A percentile compares a stretch with the other conserved stretches of the same genome.
phyloP scores from a whole-genome alignment of 2,888 invertebrate genomes.

The Caenorhabditis sp. region DNA sequence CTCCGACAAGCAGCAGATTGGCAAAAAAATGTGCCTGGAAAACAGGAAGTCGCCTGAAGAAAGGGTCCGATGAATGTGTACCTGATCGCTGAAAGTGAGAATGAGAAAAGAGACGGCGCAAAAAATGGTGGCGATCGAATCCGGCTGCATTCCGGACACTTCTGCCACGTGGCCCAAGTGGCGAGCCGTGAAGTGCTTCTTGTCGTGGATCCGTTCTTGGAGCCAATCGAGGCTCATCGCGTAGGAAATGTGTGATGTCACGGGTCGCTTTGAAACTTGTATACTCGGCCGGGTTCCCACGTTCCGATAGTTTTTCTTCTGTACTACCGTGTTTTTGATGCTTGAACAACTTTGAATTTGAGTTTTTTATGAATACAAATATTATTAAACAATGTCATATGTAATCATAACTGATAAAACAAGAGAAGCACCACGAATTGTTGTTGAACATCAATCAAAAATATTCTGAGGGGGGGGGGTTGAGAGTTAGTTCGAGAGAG shows the following conservation, averaged over 20 bases:
- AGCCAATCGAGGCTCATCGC: slow-evolving; percentile 9
- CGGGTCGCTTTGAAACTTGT: too few relatives aligned
- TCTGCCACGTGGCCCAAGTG: slow-evolving; percentile 19
- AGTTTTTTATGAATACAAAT: too few relatives aligned
- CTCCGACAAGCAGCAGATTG: slow-evolving; percentile 47
- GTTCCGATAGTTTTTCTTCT: background rate
- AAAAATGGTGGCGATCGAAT: background rate
- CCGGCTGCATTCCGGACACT: slow-evolving; percentile 17
- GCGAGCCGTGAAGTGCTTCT: slow-evolving; percentile 49
- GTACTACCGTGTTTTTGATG: too few relatives aligned
- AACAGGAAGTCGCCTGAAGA: slow-evolving; percentile 12
- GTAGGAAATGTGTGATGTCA: background rate
- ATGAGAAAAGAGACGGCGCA: background rate
- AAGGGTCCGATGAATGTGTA: background rate
- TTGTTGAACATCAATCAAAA: slow-evolving; percentile 43
- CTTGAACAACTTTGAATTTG: too few relatives aligned
- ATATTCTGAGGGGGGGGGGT: slow-evolving; percentile 12
- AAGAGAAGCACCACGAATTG: slow-evolving; percentile 54
- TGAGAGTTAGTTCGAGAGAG: too few relatives aligned
- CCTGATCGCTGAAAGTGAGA: slow-evolving; percentile 31
- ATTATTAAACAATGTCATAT: slow-evolving; percentile 55
- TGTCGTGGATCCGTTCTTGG: slow-evolving; percentile 30
- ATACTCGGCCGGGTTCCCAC: too few relatives aligned
- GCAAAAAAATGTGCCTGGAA: slow-evolving; percentile 48
- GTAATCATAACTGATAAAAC: slow-evolving; percentile 54